Evolutionary conservation across 2,888 invertebrate species (phyloP).

Genomic region (Crocallis elinguaria): DNA sequence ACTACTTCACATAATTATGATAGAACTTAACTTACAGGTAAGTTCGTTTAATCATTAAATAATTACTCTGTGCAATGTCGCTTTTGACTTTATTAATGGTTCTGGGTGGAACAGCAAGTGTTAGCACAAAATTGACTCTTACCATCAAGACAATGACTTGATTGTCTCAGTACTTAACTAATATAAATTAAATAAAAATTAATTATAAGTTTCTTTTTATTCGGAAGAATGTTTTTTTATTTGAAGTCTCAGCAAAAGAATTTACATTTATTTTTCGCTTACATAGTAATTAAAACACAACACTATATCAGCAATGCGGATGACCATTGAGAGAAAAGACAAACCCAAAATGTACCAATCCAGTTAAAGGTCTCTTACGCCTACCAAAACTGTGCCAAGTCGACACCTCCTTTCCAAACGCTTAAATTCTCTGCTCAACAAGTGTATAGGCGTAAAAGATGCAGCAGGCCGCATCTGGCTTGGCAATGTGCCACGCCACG

Average conservation of each 20-base stretch:
- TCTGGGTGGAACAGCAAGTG: no score
- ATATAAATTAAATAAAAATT: background rate
- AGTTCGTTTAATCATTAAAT: no score
- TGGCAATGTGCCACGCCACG: conserved; percentile 83
- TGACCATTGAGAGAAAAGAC: no score
- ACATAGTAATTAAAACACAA: background rate
- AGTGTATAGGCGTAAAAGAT: conserved; percentile 71
- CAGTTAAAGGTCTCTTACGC: conserved; percentile 13
- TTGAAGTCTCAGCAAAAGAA: no score
- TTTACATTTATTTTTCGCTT: no score
- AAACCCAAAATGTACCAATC: conserved; percentile 14
- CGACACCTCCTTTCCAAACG: conserved; percentile 24
- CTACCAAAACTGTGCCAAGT: conserved; percentile 23
- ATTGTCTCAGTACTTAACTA: background rate
- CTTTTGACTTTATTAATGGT: no score
- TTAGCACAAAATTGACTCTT: no score
- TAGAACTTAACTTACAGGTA: no score
- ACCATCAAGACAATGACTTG: background rate
- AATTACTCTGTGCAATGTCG: no score
- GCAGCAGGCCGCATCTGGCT: conserved; percentile 58
- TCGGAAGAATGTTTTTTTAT: no score
- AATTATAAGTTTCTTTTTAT: no score
- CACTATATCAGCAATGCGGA: conserved; percentile 5
- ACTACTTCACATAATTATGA: no score
- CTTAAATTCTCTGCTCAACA: conserved; percentile 63